These are phyloP conservation scores for Tragelaphus strepsiceros DNA, from an alignment of 2,113 vertebrate species.

Conservation along the genomic window DNA sequence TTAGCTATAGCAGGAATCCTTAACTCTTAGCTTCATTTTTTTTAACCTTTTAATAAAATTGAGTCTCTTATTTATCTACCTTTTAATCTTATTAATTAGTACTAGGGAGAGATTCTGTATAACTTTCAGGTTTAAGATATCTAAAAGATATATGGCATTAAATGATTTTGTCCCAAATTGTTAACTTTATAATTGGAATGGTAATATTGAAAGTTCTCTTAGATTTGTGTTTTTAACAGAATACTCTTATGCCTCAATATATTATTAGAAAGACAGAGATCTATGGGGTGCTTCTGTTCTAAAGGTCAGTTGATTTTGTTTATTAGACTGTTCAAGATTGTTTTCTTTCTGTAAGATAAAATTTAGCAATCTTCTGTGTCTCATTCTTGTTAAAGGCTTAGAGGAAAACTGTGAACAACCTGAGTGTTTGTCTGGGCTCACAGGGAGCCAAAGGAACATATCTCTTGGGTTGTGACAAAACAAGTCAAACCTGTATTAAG, in stretches of 20 bases:
- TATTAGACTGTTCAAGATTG: not conserved
- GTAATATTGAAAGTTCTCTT: not conserved
- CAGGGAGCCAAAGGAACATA: not conserved
- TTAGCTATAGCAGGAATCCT: not conserved
- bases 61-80: not conserved
- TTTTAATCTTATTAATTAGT: not conserved
- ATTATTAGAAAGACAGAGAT: not conserved
- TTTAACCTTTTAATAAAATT: not conserved
- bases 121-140: conserved; percentile 12
- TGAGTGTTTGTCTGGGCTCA: not conserved
- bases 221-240: not conserved
- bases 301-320: not conserved
- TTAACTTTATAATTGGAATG: conserved; percentile 22
- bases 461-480: not conserved
- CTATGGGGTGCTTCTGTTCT: not conserved
- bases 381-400: not conserved
- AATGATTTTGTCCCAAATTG: conserved; percentile 21
- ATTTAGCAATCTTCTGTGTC: not conserved
- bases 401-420: not conserved
- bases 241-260: not conserved
- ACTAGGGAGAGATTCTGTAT: not conserved
- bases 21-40: not conserved
- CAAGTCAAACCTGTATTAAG: not conserved
- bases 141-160: conserved; percentile 17
- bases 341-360: not conserved